Base-by-base conservation (phyloP, 2,113 vertebrate genomes). In the Alces alces region DNA sequence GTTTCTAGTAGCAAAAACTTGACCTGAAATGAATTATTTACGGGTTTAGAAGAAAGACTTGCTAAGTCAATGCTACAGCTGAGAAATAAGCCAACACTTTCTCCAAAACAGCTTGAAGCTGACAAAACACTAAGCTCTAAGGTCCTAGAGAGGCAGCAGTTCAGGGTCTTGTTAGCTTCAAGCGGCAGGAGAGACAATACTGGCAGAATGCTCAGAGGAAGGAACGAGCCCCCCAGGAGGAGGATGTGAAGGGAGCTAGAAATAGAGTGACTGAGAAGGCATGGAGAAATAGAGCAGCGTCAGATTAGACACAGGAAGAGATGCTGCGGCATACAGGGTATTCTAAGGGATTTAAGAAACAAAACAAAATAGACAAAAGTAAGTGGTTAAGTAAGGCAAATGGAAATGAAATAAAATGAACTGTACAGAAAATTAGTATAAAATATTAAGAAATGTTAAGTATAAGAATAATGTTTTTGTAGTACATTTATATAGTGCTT, bases 21-120 rank as follows among this genome's bases (percentile, higher is more conserved):
- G 98, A 95, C 91, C 96, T 91, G 64, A 90, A 95, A 86, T 97
- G 33, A 96, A 98, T 98, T 98, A 98, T 98, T 98, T 97, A 98
- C 96, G 70, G 66, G 93, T 97, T 93, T 97, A 78, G 84, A 98
- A 97, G 93, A 83, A 98, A 97, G 87, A 54, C 97, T 98, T 95
- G 96, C 95, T 92, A 98, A 98, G 97, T 92, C 94, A 98, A 55
- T 96, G 95, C 73, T 95, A 19, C 97, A 98, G 95, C 89, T 97
- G 97, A 98, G 95, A 97, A 98, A 90, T 88, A 98, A 98, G 92
- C 96, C 97, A 98, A 83, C 55, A 84, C 87, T 97, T 96, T 97
- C 92, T 98, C 95, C 93, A 89, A 93, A 98, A 98, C 97, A 95
- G 97, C 97, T 93, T 94, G 94, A 97, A 98, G 93, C 96, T 98